Percentiles rank a stretch among this genome's conserved stretches.
These are phyloP conservation scores for Scaptomyza caliginosa DNA, from an alignment of 2,888 invertebrate genomes.

Conservation along the genomic window DNA sequence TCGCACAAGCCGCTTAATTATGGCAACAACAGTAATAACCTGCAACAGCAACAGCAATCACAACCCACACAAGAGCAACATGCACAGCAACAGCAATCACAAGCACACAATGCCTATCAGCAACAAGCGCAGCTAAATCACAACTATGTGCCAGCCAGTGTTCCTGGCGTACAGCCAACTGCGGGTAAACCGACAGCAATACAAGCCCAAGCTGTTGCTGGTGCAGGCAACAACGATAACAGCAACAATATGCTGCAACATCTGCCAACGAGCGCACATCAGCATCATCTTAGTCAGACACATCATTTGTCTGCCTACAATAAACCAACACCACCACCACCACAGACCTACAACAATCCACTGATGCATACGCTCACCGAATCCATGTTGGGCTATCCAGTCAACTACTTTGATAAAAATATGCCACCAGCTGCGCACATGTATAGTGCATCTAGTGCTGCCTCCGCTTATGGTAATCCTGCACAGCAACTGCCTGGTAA, in stretches of 20 bases:
- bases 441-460: constrained; percentile 84
- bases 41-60: constrained; percentile 32
- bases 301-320: constrained; percentile 82
- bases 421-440: constrained; percentile 87
- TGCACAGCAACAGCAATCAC: constrained; percentile 30
- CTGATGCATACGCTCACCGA: constrained; percentile 81
- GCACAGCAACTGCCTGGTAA: constrained; percentile 73
- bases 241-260: constrained; percentile 70
- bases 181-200: constrained; percentile 14
- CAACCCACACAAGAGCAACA: constrained; percentile 44
- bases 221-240: constrained; percentile 42
- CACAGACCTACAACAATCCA: constrained; percentile 81
- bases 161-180: constrained; percentile 39
- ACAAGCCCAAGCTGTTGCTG: constrained; percentile 29
- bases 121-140: constrained; percentile 60
- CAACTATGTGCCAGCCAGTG: constrained; percentile 53
- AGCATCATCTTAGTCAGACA: constrained; percentile 80
- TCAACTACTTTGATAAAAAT: constrained; percentile 86
- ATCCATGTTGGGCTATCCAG: constrained; percentile 78
- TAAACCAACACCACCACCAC: constrained; percentile 79
- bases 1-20: constrained; percentile 47
- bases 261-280: constrained; percentile 59
- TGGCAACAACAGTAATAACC: constrained; percentile 38
- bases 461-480: constrained; percentile 73
- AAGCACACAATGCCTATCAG: constrained; percentile 41